These are phyloP conservation scores for Drosophila navojoa DNA, from an alignment of 1,140 invertebrate genomes.

Conservation along the genomic window DNA sequence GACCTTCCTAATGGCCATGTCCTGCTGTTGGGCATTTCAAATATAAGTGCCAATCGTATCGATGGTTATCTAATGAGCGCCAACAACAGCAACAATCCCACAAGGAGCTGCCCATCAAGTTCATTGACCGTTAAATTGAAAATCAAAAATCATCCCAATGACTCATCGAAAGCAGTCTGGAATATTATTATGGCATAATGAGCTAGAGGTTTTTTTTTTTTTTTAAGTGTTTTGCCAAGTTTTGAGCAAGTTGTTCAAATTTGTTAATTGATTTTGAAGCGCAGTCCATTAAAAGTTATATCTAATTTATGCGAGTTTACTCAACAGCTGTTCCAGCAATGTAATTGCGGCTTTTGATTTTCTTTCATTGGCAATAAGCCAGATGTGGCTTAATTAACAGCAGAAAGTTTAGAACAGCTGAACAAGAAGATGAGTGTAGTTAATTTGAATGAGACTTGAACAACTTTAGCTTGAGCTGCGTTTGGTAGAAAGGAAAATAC, in stretches of 20 bases:
- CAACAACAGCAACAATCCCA: constrained; percentile 31
- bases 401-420: not conserved
- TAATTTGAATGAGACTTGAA: not conserved
- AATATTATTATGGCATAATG: constrained; percentile 16
- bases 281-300: constrained; percentile 22
- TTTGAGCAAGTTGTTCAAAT: constrained; percentile 24
- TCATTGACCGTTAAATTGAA: constrained; percentile 71
- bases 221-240: constrained; percentile 34
- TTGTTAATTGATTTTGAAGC: constrained; percentile 6
- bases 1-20: constrained; percentile 2
- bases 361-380: not conserved
- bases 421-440: too few species aligned
- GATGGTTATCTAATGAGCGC: constrained; percentile 39
- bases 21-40: constrained; percentile 33
- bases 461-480: too few species aligned
- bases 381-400: not conserved
- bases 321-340: constrained; percentile 10
- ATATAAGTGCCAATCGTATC: constrained; percentile 53
- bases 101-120: constrained; percentile 30
- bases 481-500: too few species aligned
- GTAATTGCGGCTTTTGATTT: constrained; percentile 22
- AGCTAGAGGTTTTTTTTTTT: not conserved
- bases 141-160: constrained; percentile 75
- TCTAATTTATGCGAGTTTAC: constrained; percentile 16
- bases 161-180: constrained; percentile 54